Conservation (phyloP, 2,797 vertebrate species). For the Pseudochirops cupreus region DNA sequence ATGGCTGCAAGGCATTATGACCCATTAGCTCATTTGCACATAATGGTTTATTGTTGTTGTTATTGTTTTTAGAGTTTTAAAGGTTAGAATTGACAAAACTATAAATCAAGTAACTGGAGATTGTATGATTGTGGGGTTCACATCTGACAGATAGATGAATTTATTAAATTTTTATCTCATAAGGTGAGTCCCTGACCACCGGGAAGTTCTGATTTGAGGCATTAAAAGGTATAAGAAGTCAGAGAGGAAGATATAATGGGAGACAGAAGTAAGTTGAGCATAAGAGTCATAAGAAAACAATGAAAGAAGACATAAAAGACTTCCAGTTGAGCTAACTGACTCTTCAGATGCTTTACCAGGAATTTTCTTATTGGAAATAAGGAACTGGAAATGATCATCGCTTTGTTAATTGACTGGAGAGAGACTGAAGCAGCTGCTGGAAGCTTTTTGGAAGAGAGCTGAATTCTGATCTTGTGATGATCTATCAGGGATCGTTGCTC, state of each 20-base stretch:
- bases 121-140: not conserved
- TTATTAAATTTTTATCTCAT: not conserved
- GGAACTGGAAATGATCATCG: not conserved
- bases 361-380: not conserved
- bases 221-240: not conserved
- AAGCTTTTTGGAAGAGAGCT: not conserved
- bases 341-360: not conserved
- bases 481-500: not conserved
- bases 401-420: not conserved
- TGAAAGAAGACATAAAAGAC: not conserved
- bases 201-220: not conserved
- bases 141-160: not conserved
- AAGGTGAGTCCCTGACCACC: not conserved
- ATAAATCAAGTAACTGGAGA: not conserved
- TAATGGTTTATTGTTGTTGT: too few relatives aligned
- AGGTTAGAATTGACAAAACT: not conserved
- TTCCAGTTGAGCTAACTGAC: not conserved
- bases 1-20: not conserved
- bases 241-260: not conserved
- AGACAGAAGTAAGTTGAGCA: not conserved
- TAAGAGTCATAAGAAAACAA: not conserved
- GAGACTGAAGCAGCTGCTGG: not conserved
- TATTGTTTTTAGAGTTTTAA: not conserved
- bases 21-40: not conserved
- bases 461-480: not conserved